These are phyloP conservation scores for Tenthredo mesomela DNA, from an alignment of 2,888 invertebrate species.

Conservation along the genomic window DNA sequence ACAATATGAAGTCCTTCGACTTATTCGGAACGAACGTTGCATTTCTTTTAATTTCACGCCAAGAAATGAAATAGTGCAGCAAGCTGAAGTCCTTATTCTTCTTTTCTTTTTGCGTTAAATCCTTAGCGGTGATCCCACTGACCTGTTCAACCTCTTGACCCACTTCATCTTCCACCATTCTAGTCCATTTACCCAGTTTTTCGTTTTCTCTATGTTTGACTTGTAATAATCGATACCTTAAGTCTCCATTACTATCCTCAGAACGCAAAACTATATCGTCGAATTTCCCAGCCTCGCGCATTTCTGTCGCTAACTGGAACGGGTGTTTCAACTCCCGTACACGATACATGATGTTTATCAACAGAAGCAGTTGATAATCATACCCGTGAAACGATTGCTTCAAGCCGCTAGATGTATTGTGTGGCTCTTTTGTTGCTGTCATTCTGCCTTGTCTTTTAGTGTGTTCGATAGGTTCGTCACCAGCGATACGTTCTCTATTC, in stretches of 20 bases:
- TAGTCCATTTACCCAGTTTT: neutral
- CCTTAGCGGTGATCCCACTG: neutral
- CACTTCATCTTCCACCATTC: no score
- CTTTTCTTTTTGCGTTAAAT: neutral
- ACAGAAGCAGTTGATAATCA: no score
- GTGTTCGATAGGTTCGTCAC: no score
- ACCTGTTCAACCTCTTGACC: no score
- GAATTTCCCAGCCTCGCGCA: conserved; percentile 52
- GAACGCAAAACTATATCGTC: conserved; percentile 50
- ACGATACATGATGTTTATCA: neutral
- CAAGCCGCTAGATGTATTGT: no score
- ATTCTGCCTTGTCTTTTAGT: no score
- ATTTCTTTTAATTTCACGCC: neutral
- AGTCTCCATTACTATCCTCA: neutral
- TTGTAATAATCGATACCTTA: neutral
- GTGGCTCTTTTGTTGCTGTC: no score
- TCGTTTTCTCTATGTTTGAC: neutral
- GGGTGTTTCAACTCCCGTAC: conserved; percentile 1
- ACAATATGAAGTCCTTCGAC: neutral
- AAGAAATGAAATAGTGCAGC: neutral
- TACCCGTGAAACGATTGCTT: no score
- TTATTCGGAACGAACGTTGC: neutral
- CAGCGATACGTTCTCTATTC: neutral
- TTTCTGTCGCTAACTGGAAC: conserved; percentile 52
- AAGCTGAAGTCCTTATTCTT: neutral